phyloP scores from a whole-genome alignment of 35 echinoderm and acorn worm species.

The Hemicentrotus pulcherrimus region DNA sequence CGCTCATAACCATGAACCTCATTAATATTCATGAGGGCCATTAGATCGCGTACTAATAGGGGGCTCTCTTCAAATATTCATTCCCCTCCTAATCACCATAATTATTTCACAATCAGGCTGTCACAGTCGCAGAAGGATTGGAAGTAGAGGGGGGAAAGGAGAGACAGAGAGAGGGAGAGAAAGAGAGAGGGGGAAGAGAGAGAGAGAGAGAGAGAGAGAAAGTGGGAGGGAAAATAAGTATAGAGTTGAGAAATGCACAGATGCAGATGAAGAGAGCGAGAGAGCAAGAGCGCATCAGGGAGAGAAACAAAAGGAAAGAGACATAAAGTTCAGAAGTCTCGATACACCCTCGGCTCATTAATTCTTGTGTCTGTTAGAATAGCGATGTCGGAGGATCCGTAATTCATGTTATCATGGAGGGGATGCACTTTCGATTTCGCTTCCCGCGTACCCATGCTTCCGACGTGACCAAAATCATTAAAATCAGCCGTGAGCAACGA shows the following conservation, averaged over 20 bases:
- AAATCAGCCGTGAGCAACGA: background rate
- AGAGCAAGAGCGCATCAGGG: background rate
- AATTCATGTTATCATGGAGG: constrained; percentile 2
- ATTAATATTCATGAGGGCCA: constrained; percentile 51
- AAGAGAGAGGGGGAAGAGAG: background rate
- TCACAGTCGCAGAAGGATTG: constrained; percentile 12
- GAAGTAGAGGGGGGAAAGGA: background rate
- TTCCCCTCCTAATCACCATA: constrained; percentile 52
- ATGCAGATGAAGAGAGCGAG: background rate
- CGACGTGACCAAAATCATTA: background rate
- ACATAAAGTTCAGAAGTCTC: background rate
- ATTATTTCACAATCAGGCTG: constrained; percentile 53
- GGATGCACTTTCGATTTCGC: background rate
- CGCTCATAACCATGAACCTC: constrained; percentile 45
- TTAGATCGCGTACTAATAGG: constrained; percentile 25
- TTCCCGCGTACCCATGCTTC: background rate
- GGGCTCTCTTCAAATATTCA: constrained; percentile 48
- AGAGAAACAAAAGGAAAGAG: background rate
- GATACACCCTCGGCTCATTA: constrained; percentile 29
- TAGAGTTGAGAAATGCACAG: background rate
- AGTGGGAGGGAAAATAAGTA: background rate
- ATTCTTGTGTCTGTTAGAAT: constrained; percentile 18
- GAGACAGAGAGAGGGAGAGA: background rate
- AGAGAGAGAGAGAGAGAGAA: background rate
- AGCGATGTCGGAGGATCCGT: background rate